phyloP scores from a whole-genome alignment of 2,113 vertebrate genomes.

The Leptodactylus fuscus region DNA sequence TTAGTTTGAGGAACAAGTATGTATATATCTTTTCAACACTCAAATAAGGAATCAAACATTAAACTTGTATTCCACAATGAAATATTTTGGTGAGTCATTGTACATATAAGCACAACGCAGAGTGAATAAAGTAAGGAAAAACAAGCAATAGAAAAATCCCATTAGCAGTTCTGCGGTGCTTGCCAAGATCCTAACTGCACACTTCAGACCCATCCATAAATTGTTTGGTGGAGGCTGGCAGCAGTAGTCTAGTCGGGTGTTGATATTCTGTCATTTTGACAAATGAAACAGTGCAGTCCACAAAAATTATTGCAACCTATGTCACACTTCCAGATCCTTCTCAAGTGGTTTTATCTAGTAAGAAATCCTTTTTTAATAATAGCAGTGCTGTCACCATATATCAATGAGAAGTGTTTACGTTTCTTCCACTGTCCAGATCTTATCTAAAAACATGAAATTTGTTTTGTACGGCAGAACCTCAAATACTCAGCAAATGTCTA shows the following conservation, averaged over 20 bases:
- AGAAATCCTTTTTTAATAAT: constrained; percentile 24
- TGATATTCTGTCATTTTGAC: constrained; percentile 61
- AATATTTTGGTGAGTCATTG: constrained; percentile 39
- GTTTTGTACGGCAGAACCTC: constrained; percentile 22
- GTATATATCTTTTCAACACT: too few species aligned
- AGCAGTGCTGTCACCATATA: neutral
- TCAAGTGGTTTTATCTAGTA: neutral
- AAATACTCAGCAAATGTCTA: constrained; percentile 29
- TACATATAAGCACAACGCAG: constrained; percentile 46
- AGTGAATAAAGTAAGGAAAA: constrained; percentile 24
- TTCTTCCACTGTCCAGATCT: neutral
- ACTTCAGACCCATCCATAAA: constrained; percentile 47
- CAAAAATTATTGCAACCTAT: neutral
- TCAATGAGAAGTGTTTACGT: neutral
- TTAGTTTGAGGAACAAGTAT: neutral
- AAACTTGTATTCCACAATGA: neutral
- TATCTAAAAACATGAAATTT: constrained; percentile 42
- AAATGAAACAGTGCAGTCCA: constrained; percentile 51
- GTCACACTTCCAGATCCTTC: constrained; percentile 44
- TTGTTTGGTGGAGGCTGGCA: constrained; percentile 49
- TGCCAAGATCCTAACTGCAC: constrained; percentile 27
- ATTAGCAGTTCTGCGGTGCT: constrained; percentile 62
- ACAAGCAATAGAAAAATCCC: constrained; percentile 60
- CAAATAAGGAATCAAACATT: constrained; percentile 2
- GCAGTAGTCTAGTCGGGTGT: constrained; percentile 56